Evolutionary conservation across 2,797 vertebrate genomes (phyloP), one percentile per base, ranked within the genome.

Genomic region (Pseudotriccus pelzelni): DNA sequence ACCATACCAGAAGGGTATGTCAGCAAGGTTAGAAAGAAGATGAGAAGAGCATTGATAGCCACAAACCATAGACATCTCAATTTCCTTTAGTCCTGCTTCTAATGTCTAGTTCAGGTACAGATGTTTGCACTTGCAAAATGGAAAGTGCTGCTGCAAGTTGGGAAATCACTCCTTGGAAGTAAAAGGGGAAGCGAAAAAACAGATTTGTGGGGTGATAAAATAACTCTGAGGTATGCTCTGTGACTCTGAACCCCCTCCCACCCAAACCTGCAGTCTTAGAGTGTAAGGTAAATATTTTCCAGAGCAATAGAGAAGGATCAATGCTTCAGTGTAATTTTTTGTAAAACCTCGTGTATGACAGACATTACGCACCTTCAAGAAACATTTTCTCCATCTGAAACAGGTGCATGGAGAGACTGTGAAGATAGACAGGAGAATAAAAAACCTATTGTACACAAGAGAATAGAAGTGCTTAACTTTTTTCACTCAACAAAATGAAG

Each of bases 401-500:
- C 13, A 60, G 8, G 20, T 62, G 30, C 2, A 0, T 16, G 30
- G 19, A 87, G 27, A 17, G 7, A 34, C n/a, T 44, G 18, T 28
- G 44, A 69, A 56, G 36, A 67, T 1, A 50, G 36, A 87, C 85
- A 64, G 8, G 14, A 7, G 12, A 19, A 32, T 78, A 58, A 88
- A 91, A 80, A 68, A 1, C 2, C 25, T 63, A 10, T 73, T 12
- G 44, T 59, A 44, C 37, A 24, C 23, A 52, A 72, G 30, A 81
- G 16, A 92, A 49, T 34, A 34, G 34, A 82, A 66, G 47, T 14
- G 21, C 23, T 87, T 92, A 84, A 32, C n/a, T 73, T 75, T 70
- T 84, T 87, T 82, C 18, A 59, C 25, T 30, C 37, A n/a, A 79
- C 12, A 87, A 79, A 87, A 89, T 59, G 32, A 79, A 59, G 25